Conservation (phyloP, 2,113 vertebrate species). For the Mellivora capensis region DNA sequence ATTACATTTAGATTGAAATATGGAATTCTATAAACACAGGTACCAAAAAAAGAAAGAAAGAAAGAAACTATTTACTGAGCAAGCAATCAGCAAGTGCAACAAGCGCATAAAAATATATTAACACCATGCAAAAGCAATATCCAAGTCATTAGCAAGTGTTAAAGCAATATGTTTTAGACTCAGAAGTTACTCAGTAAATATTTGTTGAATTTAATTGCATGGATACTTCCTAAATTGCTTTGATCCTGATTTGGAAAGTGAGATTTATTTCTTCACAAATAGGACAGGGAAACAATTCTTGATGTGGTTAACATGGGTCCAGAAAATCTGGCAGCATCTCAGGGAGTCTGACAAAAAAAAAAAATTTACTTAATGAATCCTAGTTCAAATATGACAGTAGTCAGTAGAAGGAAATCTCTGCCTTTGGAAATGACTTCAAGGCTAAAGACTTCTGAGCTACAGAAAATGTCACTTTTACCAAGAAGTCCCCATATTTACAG, state of each 20-base stretch:
- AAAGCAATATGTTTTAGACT: background rate
- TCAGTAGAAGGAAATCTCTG: background rate
- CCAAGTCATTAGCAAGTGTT: background rate
- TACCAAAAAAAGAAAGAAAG: background rate
- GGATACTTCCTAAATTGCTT: background rate
- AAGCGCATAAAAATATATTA: background rate
- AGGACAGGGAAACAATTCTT: background rate
- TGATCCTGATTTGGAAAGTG: background rate
- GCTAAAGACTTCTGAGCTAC: background rate
- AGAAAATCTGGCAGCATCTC: background rate
- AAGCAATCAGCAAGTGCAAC: background rate
- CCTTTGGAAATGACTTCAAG: background rate
- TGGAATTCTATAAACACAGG: background rate
- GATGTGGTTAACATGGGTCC: fast-evolving
- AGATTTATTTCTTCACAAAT: background rate
- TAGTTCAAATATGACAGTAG: background rate
- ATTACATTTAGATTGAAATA: background rate
- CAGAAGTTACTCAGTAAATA: background rate
- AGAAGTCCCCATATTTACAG: background rate
- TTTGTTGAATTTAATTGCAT: background rate
- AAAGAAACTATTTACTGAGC: background rate
- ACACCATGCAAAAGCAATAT: background rate
- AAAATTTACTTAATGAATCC: background rate
- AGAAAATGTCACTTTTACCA: background rate
- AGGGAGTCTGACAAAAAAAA: background rate